Base-by-base conservation (phyloP, 2,888 invertebrate species). In the Pterostichus niger region DNA sequence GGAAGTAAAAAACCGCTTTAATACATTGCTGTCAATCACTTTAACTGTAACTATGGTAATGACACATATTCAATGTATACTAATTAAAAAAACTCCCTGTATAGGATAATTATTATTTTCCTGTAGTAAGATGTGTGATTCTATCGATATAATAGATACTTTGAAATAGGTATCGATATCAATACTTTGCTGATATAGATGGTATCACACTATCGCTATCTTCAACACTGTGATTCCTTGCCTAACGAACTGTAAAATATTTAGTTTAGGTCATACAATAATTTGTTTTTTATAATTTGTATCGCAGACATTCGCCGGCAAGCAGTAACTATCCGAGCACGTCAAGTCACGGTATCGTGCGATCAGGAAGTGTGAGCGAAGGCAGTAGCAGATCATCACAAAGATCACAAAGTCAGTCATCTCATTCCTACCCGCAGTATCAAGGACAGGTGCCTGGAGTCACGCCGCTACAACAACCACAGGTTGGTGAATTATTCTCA, bases 271-370 rank as follows among this genome's bases (percentile, higher is more conserved):
- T 49, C 1, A 24, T 24, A 2, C 24, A 24, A 24, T 24, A 24
- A 2, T 24, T 24, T 24, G 24, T 24, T 24, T 33, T 35, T 35
- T 31, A 7, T 75, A 24, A 24, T 24, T 24, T 24, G 24, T 31
- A 6, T 35, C 89, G 84, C 88, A 90, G 90, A 88, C 88, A 89
- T 87, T 89, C 89, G 78, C 88, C 89, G 81, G 88, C 88, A 76
- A 87, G 87, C 86, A 79, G 83, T 81, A 87, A 86, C 83, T 89
- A 88, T 86, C 86, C 88, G 79, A 84, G 76, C 56, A 89, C 87
- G 86, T 75, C 84, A 17, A 80, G 77, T 59, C 89, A 88, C 85
- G 88, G 88, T 85, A 85, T 89, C 85, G 86, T 88, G 84, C 86
- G 89, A 61, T 89, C 84, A 11, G 84, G 88, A 85, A 88, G 86